phyloP scores from a whole-genome alignment of 2,888 invertebrate genomes.

The Meganola albula region DNA sequence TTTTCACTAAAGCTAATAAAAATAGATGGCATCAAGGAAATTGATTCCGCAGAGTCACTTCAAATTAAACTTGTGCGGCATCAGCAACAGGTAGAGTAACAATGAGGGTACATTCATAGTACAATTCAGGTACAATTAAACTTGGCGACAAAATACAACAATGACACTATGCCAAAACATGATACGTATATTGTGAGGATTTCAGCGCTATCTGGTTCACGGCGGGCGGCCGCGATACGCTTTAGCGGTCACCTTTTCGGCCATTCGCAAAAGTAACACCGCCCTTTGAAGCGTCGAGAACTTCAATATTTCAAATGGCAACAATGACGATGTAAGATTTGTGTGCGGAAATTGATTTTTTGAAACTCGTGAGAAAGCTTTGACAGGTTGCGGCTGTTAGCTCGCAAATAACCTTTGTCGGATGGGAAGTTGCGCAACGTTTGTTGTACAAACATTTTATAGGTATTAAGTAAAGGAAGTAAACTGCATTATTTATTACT shows the following conservation, averaged over 20 bases:
- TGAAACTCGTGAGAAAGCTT: slow-evolving; percentile 67
- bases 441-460: slow-evolving; percentile 20
- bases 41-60: slow-evolving; percentile 7
- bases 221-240: slow-evolving; percentile 49
- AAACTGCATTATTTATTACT: no score
- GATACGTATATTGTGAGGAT: slow-evolving; percentile 62
- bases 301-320: slow-evolving; percentile 66
- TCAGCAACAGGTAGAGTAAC: slow-evolving; percentile 36
- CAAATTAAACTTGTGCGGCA: slow-evolving; percentile 9
- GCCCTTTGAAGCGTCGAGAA: slow-evolving; percentile 47
- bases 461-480: no score
- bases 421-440: slow-evolving; percentile 52
- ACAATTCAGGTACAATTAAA: slow-evolving; percentile 56
- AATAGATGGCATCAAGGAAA: slow-evolving; percentile 13
- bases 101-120: slow-evolving; percentile 35
- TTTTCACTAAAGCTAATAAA: slow-evolving; percentile 4
- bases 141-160: slow-evolving; percentile 55
- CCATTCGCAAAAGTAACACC: slow-evolving; percentile 39
- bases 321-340: slow-evolving; percentile 73
- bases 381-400: slow-evolving; percentile 62
- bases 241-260: slow-evolving; percentile 49
- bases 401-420: slow-evolving; percentile 38
- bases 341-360: slow-evolving; percentile 78
- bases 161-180: slow-evolving; percentile 61
- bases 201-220: slow-evolving; percentile 67